These are phyloP conservation scores for Gambelia wislizenii DNA, from an alignment of 2,797 vertebrate species.

Conservation along the genomic window DNA sequence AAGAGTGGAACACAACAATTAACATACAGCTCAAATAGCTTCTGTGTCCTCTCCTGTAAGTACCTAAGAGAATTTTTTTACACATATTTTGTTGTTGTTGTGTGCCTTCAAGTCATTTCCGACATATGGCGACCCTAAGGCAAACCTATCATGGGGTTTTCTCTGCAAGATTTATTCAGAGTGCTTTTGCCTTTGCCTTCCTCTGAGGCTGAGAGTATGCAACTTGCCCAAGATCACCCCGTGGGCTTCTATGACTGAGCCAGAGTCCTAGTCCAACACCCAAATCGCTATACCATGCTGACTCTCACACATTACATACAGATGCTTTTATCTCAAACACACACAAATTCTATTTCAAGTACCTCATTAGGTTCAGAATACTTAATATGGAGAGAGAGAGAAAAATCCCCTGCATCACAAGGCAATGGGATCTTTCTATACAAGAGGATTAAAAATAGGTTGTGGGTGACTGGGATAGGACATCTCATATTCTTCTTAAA, in stretches of 20 bases:
- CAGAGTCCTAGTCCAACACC: no score
- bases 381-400: not conserved
- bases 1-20: not conserved
- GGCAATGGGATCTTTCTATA: not conserved
- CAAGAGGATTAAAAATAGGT: not conserved
- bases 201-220: no score
- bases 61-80: not conserved
- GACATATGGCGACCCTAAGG: no score
- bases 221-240: no score
- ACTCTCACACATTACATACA: not conserved
- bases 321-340: not conserved
- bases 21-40: not conserved
- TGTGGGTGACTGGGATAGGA: conserved; percentile 6
- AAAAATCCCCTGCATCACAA: no score
- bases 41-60: not conserved
- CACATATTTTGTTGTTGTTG: no score
- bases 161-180: no score
- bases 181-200: no score
- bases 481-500: not conserved
- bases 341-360: not conserved
- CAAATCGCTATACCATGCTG: no score
- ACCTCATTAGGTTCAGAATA: not conserved
- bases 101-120: no score
- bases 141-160: no score
- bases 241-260: no score